Evolutionary conservation across 1,140 invertebrate genomes (phyloP), one percentile per base, ranked within the genome.

Genomic region (Hyles vespertilio): DNA sequence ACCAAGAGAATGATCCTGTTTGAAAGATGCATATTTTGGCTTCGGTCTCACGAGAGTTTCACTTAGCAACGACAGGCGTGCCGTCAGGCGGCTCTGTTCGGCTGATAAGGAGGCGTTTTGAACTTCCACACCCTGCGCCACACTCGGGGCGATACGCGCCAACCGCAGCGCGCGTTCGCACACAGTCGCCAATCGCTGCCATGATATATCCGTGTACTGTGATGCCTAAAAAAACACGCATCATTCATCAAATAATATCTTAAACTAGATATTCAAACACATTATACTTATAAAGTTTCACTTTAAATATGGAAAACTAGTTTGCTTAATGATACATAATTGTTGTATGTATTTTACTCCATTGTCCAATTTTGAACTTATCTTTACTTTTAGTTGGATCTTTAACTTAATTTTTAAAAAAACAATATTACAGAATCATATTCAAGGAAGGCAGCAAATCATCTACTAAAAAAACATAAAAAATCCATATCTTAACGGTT

Each of bases 51-150:
- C 79, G 11, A 87, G 71, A 22, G 74, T 57, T 59, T 87, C 84
- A 51, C 81, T 78, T 11, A 87, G 73, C 59, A 86, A 61, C 3
- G 83, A 86, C 50, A 84, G 63, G 0, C 81, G 66, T 5, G 81
- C 74, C 6, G 56, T 55, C 10, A 83, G 52, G 53, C 59, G 61
- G 40, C 43, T 33, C 12, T 49, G 50, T 2, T 64, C 58, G 50
- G 40, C 55, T 32, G n/a, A n/a, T 32, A 36, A 5, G 22, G 50
- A n/a, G 45, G 44, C 32, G 51, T 6, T 22, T 12, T 44, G 46
- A 22, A 4, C 48, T 10, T 45, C n/a, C 44, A 33, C 11, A 54
- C 32, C 58, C 22, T 48, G 32, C 43, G 47, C 49, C 45, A 58
- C 48, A 32, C 54, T 48, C 11, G 64, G 57, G 3, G 57, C 57